Evolutionary conservation across 2,888 invertebrate genomes (phyloP).

Genomic region (Oscheius sp.): DNA sequence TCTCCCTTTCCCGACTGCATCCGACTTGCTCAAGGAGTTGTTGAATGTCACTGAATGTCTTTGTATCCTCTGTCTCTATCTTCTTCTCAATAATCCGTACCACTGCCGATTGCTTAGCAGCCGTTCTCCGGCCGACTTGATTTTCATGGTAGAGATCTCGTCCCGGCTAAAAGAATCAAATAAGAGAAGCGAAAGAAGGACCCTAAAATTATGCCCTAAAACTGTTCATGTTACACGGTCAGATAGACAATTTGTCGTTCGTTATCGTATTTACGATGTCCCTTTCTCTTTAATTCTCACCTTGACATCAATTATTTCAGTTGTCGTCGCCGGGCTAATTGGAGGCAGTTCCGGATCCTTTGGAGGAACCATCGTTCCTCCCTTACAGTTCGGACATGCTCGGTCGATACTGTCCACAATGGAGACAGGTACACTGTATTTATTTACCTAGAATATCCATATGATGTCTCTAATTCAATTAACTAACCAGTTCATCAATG

Average conservation of each 20-base stretch:
- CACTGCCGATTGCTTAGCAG: slow-evolving; percentile 25
- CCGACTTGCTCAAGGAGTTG: not conserved
- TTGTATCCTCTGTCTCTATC: not conserved
- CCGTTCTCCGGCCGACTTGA: slow-evolving; percentile 23
- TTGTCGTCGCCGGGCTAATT: slow-evolving; percentile 9
- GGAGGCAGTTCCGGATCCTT: slow-evolving; percentile 19
- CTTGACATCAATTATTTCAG: slow-evolving; percentile 24
- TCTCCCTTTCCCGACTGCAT: not conserved
- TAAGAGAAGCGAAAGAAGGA: not conserved
- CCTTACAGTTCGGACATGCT: slow-evolving; percentile 42
- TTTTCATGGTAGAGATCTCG: no score
- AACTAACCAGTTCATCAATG: slow-evolving; percentile 36
- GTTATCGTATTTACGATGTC: slow-evolving; percentile 17
- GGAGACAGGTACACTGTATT: slow-evolving; percentile 41
- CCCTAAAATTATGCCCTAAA: not conserved
- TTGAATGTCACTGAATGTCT: not conserved
- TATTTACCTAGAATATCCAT: slow-evolving; percentile 33
- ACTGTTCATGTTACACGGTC: no score
- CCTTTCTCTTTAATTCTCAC: slow-evolving; percentile 2
- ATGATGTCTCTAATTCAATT: not conserved
- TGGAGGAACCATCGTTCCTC: not conserved
- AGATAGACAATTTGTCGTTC: not conserved
- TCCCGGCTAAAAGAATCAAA: not conserved
- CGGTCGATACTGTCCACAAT: slow-evolving; percentile 41
- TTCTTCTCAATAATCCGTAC: slow-evolving; percentile 9